Percentiles rank a stretch among this genome's conserved stretches.
These are phyloP conservation scores for Clanis bilineata DNA, from an alignment of 2,888 invertebrate genomes.

Conservation along the genomic window DNA sequence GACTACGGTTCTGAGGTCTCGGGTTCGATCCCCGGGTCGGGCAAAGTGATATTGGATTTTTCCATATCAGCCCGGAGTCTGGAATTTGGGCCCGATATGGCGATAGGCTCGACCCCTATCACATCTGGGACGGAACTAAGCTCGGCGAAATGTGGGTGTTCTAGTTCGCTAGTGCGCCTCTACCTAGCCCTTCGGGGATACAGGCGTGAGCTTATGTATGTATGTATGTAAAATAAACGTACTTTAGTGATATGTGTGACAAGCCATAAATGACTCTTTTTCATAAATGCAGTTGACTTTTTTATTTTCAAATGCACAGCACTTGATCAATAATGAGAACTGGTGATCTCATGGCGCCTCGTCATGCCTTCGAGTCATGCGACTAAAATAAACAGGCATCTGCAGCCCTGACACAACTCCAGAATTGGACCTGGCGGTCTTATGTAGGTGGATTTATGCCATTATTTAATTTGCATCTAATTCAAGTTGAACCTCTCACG, in stretches of 20 bases:
- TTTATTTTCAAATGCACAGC: slow-evolving; percentile 26
- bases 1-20: too few relatives aligned
- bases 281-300: not conserved
- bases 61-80: too few relatives aligned
- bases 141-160: too few relatives aligned
- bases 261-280: not conserved
- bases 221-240: not conserved
- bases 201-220: too few relatives aligned
- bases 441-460: slow-evolving; percentile 18
- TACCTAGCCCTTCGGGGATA: too few relatives aligned
- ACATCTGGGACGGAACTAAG: too few relatives aligned
- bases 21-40: too few relatives aligned
- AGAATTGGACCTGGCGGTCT: slow-evolving; percentile 45
- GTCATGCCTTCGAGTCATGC: slow-evolving; percentile 65
- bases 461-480: slow-evolving; percentile 17
- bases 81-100: too few relatives aligned
- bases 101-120: too few relatives aligned
- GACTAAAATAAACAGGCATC: slow-evolving; percentile 63
- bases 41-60: too few relatives aligned
- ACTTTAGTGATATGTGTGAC: too few relatives aligned
- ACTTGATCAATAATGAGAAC: slow-evolving; percentile 45
- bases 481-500: not conserved
- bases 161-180: too few relatives aligned
- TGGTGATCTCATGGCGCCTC: slow-evolving; percentile 73
- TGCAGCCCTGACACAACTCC: slow-evolving; percentile 52